These are phyloP conservation scores for Avahi laniger DNA, from an alignment of 2,797 vertebrate genomes.

Conservation along the genomic window DNA sequence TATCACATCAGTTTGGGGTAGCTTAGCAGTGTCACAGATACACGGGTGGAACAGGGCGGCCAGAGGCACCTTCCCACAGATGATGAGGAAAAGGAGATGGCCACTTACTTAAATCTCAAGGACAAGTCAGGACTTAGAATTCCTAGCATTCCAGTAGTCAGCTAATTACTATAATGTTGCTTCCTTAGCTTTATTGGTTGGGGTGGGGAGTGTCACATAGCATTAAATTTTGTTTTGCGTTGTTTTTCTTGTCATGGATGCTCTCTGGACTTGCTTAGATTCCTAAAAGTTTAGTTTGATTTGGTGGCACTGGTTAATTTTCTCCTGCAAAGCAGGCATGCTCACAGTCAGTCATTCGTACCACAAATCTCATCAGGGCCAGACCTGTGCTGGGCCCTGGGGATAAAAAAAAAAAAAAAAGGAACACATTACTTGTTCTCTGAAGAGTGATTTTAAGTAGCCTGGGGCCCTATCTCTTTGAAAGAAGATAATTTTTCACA, in stretches of 20 bases:
- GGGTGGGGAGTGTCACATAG: neutral
- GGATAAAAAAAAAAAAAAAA: neutral
- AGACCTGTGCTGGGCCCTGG: neutral
- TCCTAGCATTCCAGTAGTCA: neutral
- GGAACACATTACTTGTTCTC: neutral
- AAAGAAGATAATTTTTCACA: slow-evolving; percentile 1
- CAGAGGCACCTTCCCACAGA: neutral
- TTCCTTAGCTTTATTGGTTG: neutral
- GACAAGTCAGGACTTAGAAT: neutral
- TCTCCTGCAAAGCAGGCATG: neutral
- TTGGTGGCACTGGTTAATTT: neutral
- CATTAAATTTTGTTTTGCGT: neutral
- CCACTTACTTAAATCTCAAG: neutral
- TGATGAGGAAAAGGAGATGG: neutral
- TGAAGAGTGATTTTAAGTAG: slow-evolving; percentile 45
- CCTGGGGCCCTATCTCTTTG: neutral
- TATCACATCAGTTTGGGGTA: neutral
- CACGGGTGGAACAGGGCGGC: neutral
- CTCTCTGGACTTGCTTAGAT: neutral
- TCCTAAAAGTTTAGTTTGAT: neutral
- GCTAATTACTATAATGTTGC: neutral
- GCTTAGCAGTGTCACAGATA: neutral
- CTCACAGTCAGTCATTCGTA: neutral
- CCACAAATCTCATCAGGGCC: neutral
- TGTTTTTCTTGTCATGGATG: neutral